Base-by-base conservation (phyloP, 1,140 invertebrate species). In the Drosophila busckii region DNA sequence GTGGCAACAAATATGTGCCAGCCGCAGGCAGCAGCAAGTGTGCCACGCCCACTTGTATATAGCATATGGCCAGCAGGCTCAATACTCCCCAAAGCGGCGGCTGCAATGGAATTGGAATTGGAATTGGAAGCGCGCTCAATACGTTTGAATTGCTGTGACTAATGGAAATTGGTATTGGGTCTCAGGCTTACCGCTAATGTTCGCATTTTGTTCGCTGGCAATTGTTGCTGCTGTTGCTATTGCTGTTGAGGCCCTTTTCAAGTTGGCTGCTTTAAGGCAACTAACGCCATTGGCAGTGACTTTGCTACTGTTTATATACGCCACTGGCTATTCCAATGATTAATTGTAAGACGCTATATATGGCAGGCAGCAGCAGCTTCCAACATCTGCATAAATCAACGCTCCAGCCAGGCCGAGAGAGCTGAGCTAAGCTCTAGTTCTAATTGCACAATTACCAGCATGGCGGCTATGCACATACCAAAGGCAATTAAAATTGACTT, bases 341-440 rank as follows among this genome's bases (percentile, higher is more conserved):
- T 65, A 78, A 76, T 70, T 66, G 50, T 13, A 46, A 32, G 10
- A 29, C 15, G 15, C 73, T 80, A 80, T 80, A 78, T 49, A 69
- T 78, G 73, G 73, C 23, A n/a, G n/a, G n/a, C n/a, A n/a, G n/a
- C n/a, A 48, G 63, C 71, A 46, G 66, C 67, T 55, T 62, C 66
- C 32, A 70, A 31, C 50, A 48, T 26, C 34, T 59, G 63, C 73
- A 78, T 78, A 78, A 78, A 78, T 78, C 73, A 80, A 80, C n/a
- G 58, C 56, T 59, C 45, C 52, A 63, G 52, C 62, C 38, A 49
- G 49, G 65, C n/a, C n/a, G n/a, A n/a, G n/a, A n/a, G n/a, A n/a
- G n/a, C n/a, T n/a, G n/a, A n/a, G n/a, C n/a, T n/a, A n/a, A n/a
- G n/a, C n/a, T n/a, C n/a, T n/a, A n/a, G n/a, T n/a, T n/a, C 55